Evolutionary conservation across 2,113 vertebrate species (phyloP).

Genomic region (Cinclus cinclus): DNA sequence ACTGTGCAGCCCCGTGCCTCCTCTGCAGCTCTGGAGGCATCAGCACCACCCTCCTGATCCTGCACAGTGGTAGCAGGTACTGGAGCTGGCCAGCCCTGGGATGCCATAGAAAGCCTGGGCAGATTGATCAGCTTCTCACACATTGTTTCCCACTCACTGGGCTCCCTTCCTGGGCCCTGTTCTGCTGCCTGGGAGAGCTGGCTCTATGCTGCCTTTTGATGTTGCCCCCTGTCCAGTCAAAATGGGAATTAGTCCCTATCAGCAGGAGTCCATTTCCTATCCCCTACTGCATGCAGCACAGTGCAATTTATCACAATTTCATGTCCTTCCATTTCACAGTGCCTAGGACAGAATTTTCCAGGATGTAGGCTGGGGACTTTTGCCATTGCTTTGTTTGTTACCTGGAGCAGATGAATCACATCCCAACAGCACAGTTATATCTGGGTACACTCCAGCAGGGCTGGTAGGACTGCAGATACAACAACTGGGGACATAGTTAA

Average conservation of each 20-base stretch:
- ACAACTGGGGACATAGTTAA: neutral
- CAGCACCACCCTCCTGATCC: neutral
- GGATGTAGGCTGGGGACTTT: neutral
- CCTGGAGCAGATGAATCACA: neutral
- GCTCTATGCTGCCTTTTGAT: neutral
- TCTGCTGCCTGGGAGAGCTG: neutral
- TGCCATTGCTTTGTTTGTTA: neutral
- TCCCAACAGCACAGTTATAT: fast-evolving
- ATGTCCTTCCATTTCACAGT: fast-evolving
- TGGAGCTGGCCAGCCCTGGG: fast-evolving
- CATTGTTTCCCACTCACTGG: neutral
- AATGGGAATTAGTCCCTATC: neutral
- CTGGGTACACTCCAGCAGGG: neutral
- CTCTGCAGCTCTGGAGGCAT: neutral
- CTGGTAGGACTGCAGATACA: neutral
- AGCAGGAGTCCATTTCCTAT: neutral
- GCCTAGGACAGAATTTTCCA: neutral
- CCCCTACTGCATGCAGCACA: fast-evolving
- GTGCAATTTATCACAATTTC: neutral
- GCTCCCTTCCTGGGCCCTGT: neutral
- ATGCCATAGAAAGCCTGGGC: neutral
- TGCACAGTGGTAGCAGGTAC: fast-evolving
- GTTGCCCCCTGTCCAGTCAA: neutral
- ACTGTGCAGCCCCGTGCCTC: fast-evolving
- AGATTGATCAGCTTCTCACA: neutral